Evolutionary conservation across 2,888 invertebrate species (phyloP).

Genomic region (Mythimna albipuncta): DNA sequence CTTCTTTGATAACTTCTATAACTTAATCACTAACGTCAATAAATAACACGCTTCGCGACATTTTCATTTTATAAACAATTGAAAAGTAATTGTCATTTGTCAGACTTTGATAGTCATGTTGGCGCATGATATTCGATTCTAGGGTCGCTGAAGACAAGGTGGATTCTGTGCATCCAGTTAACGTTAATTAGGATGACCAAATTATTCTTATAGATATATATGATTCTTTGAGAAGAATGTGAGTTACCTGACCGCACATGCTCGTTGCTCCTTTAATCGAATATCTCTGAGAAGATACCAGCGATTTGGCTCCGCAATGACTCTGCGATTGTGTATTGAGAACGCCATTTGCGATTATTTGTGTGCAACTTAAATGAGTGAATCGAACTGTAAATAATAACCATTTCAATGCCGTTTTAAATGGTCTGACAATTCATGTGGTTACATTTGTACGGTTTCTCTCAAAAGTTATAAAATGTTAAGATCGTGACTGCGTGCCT

Average conservation of each 20-base stretch:
- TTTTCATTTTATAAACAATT: constrained; percentile 16
- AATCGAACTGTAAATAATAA: background rate
- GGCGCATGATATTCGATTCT: background rate
- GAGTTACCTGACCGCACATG: constrained; percentile 6
- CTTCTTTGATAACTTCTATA: background rate
- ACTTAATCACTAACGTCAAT: background rate
- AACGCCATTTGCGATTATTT: background rate
- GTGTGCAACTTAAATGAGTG: background rate
- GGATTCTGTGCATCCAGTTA: background rate
- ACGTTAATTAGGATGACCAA: background rate
- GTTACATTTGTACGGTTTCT: background rate
- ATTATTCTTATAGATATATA: background rate
- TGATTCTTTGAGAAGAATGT: background rate
- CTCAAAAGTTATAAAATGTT: background rate
- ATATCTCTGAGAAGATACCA: background rate
- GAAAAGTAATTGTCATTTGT: background rate
- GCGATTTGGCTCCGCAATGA: constrained; percentile 11
- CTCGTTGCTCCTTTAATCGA: constrained; percentile 1
- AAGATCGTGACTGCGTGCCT: background rate
- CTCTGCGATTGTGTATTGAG: constrained; percentile 2
- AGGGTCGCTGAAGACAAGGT: background rate
- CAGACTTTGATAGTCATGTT: background rate
- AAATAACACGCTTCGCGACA: constrained; percentile 12
- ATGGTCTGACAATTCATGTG: no score
- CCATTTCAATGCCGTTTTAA: background rate